phyloP scores from a whole-genome alignment of 2,113 vertebrate species.

The Takifugu flavidus region DNA sequence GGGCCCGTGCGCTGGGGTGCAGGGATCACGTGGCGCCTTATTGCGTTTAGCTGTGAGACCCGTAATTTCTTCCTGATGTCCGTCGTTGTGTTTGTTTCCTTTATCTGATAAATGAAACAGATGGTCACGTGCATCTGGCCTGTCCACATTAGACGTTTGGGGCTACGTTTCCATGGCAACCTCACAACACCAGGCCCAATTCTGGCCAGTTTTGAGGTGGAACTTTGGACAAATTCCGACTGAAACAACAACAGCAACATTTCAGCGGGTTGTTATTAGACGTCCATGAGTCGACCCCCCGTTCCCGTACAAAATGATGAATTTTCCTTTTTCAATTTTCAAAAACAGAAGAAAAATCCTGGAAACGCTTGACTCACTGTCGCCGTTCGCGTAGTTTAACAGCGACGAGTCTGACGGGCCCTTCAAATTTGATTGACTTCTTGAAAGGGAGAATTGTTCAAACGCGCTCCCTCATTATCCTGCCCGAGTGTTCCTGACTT shows the following conservation, averaged over 20 bases:
- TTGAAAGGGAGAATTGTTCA: neutral
- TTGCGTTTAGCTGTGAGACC: too few relatives aligned
- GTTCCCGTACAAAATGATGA: too few relatives aligned
- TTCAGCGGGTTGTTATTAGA: too few relatives aligned
- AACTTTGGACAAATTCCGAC: neutral
- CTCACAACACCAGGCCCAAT: constrained; percentile 12
- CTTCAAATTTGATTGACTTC: neutral
- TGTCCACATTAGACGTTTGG: constrained; percentile 14
- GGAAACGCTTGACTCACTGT: neutral
- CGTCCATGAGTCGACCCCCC: too few relatives aligned
- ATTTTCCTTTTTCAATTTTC: too few relatives aligned
- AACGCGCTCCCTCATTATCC: constrained; percentile 6
- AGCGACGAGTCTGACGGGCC: neutral
- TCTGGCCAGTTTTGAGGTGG: neutral
- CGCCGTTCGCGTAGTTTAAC: neutral
- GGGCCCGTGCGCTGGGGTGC: too few relatives aligned
- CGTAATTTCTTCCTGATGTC: too few relatives aligned
- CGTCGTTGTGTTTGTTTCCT: too few relatives aligned
- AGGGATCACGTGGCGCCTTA: too few relatives aligned
- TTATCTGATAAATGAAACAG: constrained; percentile 14
- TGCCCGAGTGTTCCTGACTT: constrained; percentile 12
- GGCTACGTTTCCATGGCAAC: constrained; percentile 29
- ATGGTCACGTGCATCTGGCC: constrained; percentile 21
- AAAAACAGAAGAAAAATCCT: too few relatives aligned
- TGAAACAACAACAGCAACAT: neutral